These are phyloP conservation scores for Prosopocoilus inquinatus DNA, from an alignment of 2,888 invertebrate genomes.

Conservation along the genomic window DNA sequence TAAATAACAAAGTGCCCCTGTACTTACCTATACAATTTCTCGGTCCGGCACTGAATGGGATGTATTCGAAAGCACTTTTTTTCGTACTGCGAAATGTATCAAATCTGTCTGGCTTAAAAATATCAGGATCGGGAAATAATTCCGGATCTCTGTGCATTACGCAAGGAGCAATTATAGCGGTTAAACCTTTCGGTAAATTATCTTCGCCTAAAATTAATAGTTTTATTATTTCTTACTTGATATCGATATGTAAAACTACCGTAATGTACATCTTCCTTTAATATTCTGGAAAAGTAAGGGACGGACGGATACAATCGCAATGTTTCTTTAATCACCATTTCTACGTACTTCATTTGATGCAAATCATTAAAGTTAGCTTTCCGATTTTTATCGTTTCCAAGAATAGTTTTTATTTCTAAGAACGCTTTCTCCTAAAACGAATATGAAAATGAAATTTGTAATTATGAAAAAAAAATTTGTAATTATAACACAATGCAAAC, in stretches of 20 bases:
- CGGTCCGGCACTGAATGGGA: constrained; percentile 43
- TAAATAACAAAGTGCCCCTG: no score
- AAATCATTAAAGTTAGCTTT: constrained; percentile 43
- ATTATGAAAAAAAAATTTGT: no score
- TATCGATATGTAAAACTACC: no score
- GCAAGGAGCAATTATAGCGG: no score
- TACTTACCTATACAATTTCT: constrained; percentile 36
- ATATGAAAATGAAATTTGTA: no score
- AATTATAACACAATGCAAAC: no score
- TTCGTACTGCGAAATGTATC: no score
- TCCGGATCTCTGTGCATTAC: no score
- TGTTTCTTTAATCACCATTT: constrained; percentile 55
- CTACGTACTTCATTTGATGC: constrained; percentile 56
- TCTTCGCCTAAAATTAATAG: no score
- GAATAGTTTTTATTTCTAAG: constrained; percentile 45
- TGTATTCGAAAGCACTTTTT: constrained; percentile 38
- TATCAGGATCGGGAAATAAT: no score
- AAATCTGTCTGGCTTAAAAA: no score
- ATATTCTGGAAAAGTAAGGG: constrained; percentile 51
- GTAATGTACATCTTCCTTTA: constrained; percentile 46
- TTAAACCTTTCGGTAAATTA: no score
- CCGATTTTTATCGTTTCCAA: constrained; percentile 32
- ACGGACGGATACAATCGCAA: constrained; percentile 56
- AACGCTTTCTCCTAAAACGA: constrained; percentile 43
- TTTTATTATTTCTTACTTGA: neutral